Conservation (phyloP, 2,888 invertebrate species). For the Sphinx pinastri region DNA sequence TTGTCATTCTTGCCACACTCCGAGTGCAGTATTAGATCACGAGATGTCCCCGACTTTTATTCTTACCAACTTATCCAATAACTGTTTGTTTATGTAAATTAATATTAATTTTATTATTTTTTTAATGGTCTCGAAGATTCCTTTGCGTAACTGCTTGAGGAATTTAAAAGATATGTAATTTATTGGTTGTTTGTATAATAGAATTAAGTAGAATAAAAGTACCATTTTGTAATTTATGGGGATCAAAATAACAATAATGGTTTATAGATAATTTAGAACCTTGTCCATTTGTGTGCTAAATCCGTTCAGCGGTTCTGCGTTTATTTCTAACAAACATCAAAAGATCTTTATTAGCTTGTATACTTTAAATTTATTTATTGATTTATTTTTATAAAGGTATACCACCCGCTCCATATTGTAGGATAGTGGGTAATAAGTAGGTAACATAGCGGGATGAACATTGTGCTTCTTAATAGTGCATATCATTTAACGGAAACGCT, state of each 20-base stretch:
- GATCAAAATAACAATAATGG: too few species aligned
- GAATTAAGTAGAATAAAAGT: too few species aligned
- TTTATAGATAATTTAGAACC: too few species aligned
- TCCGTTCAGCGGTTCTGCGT: too few species aligned
- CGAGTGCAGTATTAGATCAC: constrained; percentile 20
- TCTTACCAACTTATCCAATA: constrained; percentile 7
- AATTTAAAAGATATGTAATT: background rate
- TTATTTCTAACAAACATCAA: too few species aligned
- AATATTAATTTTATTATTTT: background rate
- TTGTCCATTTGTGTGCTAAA: too few species aligned
- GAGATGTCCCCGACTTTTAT: constrained; percentile 12
- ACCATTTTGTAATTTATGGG: too few species aligned
- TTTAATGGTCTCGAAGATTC: background rate
- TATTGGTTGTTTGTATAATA: too few species aligned
- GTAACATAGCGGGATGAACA: background rate
- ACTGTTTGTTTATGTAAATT: background rate
- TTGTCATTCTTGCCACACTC: constrained; percentile 34
- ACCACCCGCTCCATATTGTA: too few species aligned
- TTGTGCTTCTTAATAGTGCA: background rate
- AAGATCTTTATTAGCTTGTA: too few species aligned
- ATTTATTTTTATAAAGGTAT: too few species aligned
- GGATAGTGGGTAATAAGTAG: background rate
- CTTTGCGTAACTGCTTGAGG: background rate
- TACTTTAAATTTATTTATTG: background rate
- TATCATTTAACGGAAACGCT: background rate